Percentiles rank a stretch among this genome's conserved stretches.
These are phyloP conservation scores for Marasmarcha lunaedactyla DNA, from an alignment of 2,888 invertebrate genomes.

Conservation along the genomic window DNA sequence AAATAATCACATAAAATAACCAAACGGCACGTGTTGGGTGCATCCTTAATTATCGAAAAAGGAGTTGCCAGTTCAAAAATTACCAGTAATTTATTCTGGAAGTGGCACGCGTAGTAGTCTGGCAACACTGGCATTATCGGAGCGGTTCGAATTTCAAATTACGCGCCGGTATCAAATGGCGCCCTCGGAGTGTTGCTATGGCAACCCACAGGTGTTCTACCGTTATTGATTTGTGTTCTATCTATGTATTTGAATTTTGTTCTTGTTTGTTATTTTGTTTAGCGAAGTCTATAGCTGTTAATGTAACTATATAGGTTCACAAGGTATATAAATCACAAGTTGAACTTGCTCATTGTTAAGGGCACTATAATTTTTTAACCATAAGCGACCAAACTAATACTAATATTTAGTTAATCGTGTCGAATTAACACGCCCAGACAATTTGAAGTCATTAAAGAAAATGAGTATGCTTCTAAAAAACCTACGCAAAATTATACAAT, in stretches of 20 bases:
- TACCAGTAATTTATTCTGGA: conserved; percentile 44
- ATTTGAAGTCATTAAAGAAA: too few relatives aligned
- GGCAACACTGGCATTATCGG: conserved; percentile 60
- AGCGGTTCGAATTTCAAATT: conserved; percentile 65
- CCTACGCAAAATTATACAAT: too few relatives aligned
- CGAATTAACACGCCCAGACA: too few relatives aligned
- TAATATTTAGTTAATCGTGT: too few relatives aligned
- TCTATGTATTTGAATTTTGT: conserved; percentile 17
- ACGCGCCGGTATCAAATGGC: conserved; percentile 63
- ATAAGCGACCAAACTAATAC: too few relatives aligned
- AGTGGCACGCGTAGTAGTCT: conserved; percentile 38
- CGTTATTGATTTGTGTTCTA: conserved; percentile 39
- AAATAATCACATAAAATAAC: conserved; percentile 6
- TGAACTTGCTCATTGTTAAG: too few relatives aligned
- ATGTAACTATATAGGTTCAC: too few relatives aligned
- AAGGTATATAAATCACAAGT: too few relatives aligned
- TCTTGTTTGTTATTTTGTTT: too few relatives aligned
- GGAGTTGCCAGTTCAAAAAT: conserved; percentile 32
- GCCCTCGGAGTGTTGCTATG: conserved; percentile 53
- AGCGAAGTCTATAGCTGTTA: too few relatives aligned
- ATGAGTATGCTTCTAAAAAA: too few relatives aligned
- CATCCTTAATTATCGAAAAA: conserved; percentile 29
- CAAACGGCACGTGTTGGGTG: conserved; percentile 3
- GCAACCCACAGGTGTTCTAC: conserved; percentile 64
- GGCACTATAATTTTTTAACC: too few relatives aligned